These are phyloP conservation scores for Hyla sarda DNA, from an alignment of 2,113 vertebrate species.

Conservation along the genomic window DNA sequence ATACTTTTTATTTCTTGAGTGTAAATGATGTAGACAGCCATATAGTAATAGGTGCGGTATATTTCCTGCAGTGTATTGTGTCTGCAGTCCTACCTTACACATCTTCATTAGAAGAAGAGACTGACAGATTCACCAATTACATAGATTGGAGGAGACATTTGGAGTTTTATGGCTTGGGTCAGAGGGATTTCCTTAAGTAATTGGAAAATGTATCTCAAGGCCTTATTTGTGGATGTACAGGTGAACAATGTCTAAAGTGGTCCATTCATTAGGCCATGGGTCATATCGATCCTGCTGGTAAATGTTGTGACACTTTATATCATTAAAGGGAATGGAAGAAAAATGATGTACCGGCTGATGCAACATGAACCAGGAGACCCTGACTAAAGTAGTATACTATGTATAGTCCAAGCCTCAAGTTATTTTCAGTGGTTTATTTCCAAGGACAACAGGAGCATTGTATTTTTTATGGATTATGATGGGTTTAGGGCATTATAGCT, in stretches of 20 bases:
- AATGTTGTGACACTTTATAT: background rate
- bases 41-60: background rate
- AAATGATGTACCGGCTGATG: background rate
- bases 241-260: background rate
- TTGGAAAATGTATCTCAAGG: background rate
- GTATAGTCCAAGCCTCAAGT: no score
- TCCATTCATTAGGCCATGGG: background rate
- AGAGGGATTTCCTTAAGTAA: background rate
- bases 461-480: no score
- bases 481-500: no score
- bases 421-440: no score
- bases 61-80: background rate
- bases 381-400: no score
- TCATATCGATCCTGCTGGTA: background rate
- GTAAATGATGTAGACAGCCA: background rate
- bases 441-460: no score
- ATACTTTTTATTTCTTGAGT: background rate
- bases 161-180: background rate
- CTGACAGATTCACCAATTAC: slow-evolving; percentile 11
- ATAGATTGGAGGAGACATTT: slow-evolving; percentile 16
- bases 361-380: background rate
- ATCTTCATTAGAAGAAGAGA: background rate
- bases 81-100: background rate
- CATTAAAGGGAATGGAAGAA: background rate
- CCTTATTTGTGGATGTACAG: slow-evolving; percentile 17